These are phyloP conservation scores for Tetraneura akinire DNA, from an alignment of 1,140 invertebrate genomes.

Conservation along the genomic window DNA sequence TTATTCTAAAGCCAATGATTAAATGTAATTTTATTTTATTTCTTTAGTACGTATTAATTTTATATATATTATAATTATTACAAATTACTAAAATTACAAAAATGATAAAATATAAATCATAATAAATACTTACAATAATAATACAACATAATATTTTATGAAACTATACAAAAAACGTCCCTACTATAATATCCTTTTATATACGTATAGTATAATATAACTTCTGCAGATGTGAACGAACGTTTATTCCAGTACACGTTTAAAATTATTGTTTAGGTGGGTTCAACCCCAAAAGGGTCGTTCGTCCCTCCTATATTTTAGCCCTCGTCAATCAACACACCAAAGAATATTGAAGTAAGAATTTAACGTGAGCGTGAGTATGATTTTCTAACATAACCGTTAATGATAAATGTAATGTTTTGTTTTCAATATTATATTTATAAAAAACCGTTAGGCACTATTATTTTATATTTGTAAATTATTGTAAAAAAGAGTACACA, in stretches of 20 bases:
- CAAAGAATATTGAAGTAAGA: neutral
- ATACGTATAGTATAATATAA: neutral
- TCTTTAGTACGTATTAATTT: neutral
- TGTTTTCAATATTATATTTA: neutral
- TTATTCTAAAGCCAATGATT: too few species aligned
- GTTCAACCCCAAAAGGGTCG: conserved; percentile 38
- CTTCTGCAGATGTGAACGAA: neutral
- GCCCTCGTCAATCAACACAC: conserved; percentile 25
- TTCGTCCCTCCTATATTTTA: conserved; percentile 18
- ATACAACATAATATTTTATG: neutral
- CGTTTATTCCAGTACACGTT: conserved; percentile 5
- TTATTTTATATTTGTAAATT: too few species aligned
- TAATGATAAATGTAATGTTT: neutral
- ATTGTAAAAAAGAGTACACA: too few species aligned
- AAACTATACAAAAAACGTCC: neutral
- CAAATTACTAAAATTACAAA: too few species aligned
- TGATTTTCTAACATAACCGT: conserved; percentile 7
- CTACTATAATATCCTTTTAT: neutral
- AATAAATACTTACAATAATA: too few species aligned
- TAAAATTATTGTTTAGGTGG: conserved; percentile 28
- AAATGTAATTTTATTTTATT: neutral
- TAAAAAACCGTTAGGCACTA: conserved; percentile 10
- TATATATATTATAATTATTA: too few species aligned
- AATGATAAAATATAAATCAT: neutral
- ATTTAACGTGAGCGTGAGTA: conserved; percentile 9